These are phyloP conservation scores for Hypena proboscidalis DNA, from an alignment of 2,888 invertebrate genomes.

Conservation along the genomic window DNA sequence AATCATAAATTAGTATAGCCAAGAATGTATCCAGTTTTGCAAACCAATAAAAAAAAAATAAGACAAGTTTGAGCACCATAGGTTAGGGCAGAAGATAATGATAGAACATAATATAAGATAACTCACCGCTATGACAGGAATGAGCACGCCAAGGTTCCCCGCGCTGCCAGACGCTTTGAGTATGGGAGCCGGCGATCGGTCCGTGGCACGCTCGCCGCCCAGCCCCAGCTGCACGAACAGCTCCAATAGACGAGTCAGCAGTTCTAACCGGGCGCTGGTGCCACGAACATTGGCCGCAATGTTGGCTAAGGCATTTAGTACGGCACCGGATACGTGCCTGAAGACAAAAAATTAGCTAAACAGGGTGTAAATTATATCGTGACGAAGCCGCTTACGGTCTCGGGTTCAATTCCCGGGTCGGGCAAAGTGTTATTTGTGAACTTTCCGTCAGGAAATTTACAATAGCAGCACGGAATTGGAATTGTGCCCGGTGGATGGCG, in stretches of 20 bases:
- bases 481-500: no score
- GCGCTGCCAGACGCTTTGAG: constrained; percentile 97
- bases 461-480: no score
- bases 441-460: no score
- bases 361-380: no score
- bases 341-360: background rate
- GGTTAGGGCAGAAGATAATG: no score
- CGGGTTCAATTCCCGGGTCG: no score
- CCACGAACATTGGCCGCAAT: constrained; percentile 97
- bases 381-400: no score
- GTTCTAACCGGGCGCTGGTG: constrained; percentile 92
- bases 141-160: constrained; percentile 98
- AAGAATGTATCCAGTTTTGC: no score
- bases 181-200: constrained; percentile 91
- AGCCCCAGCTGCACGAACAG: constrained; percentile 98
- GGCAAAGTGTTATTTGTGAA: no score
- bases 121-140: constrained; percentile 97
- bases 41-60: no score
- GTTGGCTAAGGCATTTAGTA: constrained; percentile 98
- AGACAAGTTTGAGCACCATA: no score
- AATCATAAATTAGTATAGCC: no score
- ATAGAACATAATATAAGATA: background rate
- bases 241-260: constrained; percentile 95
- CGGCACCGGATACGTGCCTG: constrained; percentile 96
- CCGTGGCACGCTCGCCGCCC: constrained; percentile 97